Base-by-base conservation (phyloP, 2,113 vertebrate species). In the Ursus arctos region DNA sequence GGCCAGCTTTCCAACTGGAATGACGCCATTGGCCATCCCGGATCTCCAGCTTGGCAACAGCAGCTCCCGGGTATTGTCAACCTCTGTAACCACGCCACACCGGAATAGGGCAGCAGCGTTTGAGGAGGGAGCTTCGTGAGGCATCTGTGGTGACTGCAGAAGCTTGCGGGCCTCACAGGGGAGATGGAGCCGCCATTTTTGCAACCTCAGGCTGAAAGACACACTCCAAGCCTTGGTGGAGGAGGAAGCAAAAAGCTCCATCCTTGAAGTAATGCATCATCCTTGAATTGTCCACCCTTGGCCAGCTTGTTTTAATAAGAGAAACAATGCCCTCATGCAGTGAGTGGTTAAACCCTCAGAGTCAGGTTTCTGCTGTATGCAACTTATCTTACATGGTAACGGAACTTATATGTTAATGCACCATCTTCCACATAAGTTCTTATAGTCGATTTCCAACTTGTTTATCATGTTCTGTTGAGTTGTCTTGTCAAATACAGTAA, bases 121-220 rank as follows among this genome's bases (percentile, higher is more conserved):
- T 33, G 19, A 82, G 40, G 36, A 16, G 14, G 61, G 80, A 61
- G 49, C 51, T 88, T 47, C 19, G 4, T 16, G 71, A 47, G 63
- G 49, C 14, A 67, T 11, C 36, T 2, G 1, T 0, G 4, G 19
- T 82, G 51, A 59, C 19, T 2, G 0, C 14, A 19, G 24, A 26
- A 69, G 81, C 10, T 18, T 51, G 15, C 4, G 16, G 31, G 11
- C 6, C 51, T 84, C 28, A 3, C 0, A 0, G 49, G 33, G 57
- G 8, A 47, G 33, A 43, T 1, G 2, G 11, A n/a, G 85, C 16
- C 11, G 15, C n/a, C 24, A 26, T 80, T 57, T 69, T 65, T 36
- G n/a, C 33, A 69, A 51, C 53, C 59, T 79, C 10, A 14, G 11
- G 12, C 5, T 33, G 33, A 18, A 74, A 74, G 36, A 47, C 12